These are phyloP conservation scores for Neosilurus mollespiculum DNA, from an alignment of 2,797 vertebrate genomes.

Conservation along the genomic window DNA sequence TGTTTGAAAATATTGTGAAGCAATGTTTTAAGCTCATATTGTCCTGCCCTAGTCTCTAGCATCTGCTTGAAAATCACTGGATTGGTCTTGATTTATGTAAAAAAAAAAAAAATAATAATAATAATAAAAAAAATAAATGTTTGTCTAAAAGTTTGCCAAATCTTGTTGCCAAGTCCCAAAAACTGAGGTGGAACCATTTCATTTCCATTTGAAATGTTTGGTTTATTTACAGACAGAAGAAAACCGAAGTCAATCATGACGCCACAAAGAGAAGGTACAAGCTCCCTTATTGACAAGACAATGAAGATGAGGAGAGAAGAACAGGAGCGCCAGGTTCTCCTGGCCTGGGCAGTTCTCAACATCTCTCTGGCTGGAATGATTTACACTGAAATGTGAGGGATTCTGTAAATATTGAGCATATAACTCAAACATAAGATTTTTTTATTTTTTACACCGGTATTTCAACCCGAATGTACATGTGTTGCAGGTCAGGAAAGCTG, in stretches of 20 bases:
- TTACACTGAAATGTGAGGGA: constrained; percentile 90
- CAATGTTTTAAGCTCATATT: too few relatives aligned
- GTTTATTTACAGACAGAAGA: neutral
- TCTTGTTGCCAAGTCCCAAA: neutral
- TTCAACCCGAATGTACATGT: constrained; percentile 13
- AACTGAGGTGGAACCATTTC: neutral
- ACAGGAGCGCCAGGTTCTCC: constrained; percentile 84
- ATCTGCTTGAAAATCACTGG: neutral
- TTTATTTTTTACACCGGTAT: neutral
- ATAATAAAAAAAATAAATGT: too few relatives aligned
- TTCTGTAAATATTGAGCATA: neutral
- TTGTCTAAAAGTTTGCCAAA: neutral
- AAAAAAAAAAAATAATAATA: too few relatives aligned
- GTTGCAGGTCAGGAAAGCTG: constrained; percentile 86
- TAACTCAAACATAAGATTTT: neutral
- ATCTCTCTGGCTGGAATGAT: constrained; percentile 92
- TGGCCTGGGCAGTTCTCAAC: constrained; percentile 92
- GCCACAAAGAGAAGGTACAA: constrained; percentile 69
- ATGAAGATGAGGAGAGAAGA: constrained; percentile 89
- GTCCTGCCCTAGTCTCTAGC: too few relatives aligned
- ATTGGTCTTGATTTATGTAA: neutral
- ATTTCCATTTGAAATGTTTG: neutral
- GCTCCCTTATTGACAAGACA: constrained; percentile 84
- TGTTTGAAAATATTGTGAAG: too few relatives aligned
- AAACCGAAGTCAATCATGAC: constrained; percentile 62